Conservation (phyloP, 2,888 invertebrate species). For the Apodemia mormo region DNA sequence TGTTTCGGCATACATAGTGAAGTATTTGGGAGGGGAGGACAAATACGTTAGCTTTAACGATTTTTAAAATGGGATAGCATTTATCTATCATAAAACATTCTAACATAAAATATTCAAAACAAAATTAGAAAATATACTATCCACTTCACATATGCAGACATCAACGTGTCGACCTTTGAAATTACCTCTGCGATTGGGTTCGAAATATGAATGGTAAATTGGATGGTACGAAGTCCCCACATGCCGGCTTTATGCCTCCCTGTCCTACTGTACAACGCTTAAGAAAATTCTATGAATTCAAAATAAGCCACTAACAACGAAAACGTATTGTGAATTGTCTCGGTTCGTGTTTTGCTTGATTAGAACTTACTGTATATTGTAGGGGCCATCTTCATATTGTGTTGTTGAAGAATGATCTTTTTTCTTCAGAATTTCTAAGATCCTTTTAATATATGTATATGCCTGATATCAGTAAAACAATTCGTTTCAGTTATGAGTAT, state of each 20-base stretch:
- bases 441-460: too few relatives aligned
- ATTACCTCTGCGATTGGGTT: slow-evolving; percentile 71
- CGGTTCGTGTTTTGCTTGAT: slow-evolving; percentile 64
- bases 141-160: slow-evolving; percentile 30
- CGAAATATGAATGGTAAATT: slow-evolving; percentile 76
- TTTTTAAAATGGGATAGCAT: too few relatives aligned
- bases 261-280: slow-evolving; percentile 64
- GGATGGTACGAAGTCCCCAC: slow-evolving; percentile 59
- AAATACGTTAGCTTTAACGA: too few relatives aligned
- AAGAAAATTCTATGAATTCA: slow-evolving; percentile 79
- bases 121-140: slow-evolving; percentile 19
- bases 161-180: slow-evolving; percentile 61
- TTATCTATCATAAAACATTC: neutral
- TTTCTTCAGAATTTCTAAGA: too few relatives aligned
- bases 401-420: slow-evolving; percentile 2
- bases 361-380: slow-evolving; percentile 55
- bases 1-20: too few relatives aligned
- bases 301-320: slow-evolving; percentile 68
- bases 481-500: too few relatives aligned
- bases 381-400: slow-evolving; percentile 20
- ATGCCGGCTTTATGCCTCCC: slow-evolving; percentile 36
- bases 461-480: too few relatives aligned
- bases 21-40: too few relatives aligned
- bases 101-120: neutral
- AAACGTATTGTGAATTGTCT: slow-evolving; percentile 62